phyloP scores from a whole-genome alignment of 2,888 invertebrate genomes.

The Rutpela maculata region DNA sequence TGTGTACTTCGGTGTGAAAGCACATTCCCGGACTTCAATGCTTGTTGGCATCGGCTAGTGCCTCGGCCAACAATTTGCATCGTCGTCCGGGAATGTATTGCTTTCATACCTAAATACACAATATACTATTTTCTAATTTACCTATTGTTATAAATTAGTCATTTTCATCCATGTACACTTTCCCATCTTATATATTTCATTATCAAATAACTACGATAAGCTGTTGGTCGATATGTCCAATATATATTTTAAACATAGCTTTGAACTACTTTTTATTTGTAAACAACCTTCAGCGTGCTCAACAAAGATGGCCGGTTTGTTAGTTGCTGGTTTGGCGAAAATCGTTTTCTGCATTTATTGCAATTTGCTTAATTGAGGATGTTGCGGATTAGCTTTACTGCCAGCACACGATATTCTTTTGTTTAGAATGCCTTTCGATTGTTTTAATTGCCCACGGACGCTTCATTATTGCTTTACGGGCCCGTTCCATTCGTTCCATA shows the following conservation, averaged over 20 bases:
- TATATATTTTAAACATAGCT: background rate
- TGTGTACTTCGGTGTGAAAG: no score
- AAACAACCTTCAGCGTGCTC: conserved; percentile 1
- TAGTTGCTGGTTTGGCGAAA: conserved; percentile 26
- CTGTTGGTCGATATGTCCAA: no score
- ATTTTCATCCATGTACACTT: no score
- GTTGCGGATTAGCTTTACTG: conserved; percentile 48
- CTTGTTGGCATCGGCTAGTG: no score
- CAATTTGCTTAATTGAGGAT: conserved; percentile 51
- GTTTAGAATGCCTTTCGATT: conserved; percentile 44
- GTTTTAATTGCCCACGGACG: conserved; percentile 40
- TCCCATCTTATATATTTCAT: no score
- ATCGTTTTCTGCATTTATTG: conserved; percentile 37
- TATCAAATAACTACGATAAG: no score
- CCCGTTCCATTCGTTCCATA: background rate
- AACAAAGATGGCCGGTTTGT: background rate
- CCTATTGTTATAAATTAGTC: no score
- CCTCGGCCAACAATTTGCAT: no score
- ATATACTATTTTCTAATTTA: no score
- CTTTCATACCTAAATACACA: no score
- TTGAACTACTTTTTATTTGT: conserved; percentile 3
- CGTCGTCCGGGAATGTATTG: no score
- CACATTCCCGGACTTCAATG: no score
- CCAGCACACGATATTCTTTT: conserved; percentile 42
- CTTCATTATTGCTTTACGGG: conserved; percentile 9